Conservation (phyloP, 2,888 invertebrate species). For the Syrphus vitripennis region DNA sequence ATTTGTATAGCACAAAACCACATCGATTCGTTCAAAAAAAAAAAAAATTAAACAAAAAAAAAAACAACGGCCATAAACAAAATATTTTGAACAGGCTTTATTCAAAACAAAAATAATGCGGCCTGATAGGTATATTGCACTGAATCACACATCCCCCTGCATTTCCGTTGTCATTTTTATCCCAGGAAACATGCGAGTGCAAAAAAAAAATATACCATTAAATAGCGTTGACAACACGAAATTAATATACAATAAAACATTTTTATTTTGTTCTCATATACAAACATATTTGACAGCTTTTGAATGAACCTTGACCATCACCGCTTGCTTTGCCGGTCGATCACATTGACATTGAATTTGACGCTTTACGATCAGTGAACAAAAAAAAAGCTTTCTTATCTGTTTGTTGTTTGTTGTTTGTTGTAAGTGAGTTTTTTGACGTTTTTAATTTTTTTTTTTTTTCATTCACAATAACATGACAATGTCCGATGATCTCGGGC, state of each 20-base stretch:
- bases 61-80: slow-evolving; percentile 27
- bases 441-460: neutral
- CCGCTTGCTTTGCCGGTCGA: neutral
- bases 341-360: slow-evolving; percentile 66
- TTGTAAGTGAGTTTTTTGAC: neutral
- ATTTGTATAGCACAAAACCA: slow-evolving; percentile 23
- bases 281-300: slow-evolving; percentile 56
- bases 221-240: slow-evolving; percentile 56
- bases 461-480: neutral
- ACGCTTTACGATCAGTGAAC: neutral
- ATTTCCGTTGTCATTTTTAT: neutral
- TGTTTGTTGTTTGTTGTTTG: no score
- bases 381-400: slow-evolving; percentile 5
- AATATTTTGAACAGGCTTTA: slow-evolving; percentile 46
- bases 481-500: neutral
- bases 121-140: slow-evolving; percentile 26
- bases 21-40: slow-evolving; percentile 33
- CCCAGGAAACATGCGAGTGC: slow-evolving; percentile 11
- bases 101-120: slow-evolving; percentile 17
- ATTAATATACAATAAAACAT: slow-evolving; percentile 13
- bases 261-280: slow-evolving; percentile 40
- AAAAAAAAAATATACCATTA: slow-evolving; percentile 1
- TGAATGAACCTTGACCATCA: slow-evolving; percentile 67
- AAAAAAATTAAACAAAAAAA: neutral
- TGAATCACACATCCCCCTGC: neutral